phyloP scores from a whole-genome alignment of 2,113 vertebrate species.

The Podarcis raffonei region DNA sequence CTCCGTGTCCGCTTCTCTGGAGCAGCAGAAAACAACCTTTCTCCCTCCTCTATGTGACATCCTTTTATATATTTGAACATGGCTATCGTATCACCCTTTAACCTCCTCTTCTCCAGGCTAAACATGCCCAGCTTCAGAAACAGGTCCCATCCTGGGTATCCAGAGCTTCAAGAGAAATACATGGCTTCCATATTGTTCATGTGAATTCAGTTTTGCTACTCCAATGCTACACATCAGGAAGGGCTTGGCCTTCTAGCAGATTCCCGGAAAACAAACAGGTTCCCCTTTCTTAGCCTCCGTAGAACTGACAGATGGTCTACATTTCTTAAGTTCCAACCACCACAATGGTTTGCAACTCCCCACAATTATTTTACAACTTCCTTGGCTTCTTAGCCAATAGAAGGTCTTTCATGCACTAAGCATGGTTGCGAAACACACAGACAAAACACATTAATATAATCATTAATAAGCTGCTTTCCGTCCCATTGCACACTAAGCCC shows the following conservation, averaged over 20 bases:
- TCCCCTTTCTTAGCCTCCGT: neutral
- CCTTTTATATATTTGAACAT: no score
- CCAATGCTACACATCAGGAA: neutral
- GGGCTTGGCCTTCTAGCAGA: neutral
- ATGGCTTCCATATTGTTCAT: neutral
- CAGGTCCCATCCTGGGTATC: neutral
- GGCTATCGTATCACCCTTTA: no score
- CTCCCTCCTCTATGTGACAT: no score
- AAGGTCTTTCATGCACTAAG: neutral
- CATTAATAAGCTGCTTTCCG: neutral
- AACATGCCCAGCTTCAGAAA: no score
- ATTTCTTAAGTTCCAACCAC: slow-evolving; percentile 34
- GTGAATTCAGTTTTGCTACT: neutral
- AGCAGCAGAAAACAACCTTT: no score
- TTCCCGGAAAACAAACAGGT: neutral
- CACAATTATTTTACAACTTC: slow-evolving; percentile 17
- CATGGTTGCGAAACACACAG: neutral
- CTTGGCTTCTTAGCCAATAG: slow-evolving; percentile 36
- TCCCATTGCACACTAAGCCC: neutral
- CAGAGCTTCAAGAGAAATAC: neutral
- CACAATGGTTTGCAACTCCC: neutral
- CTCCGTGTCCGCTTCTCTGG: no score
- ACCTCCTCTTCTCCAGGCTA: no score
- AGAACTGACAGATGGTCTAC: neutral
- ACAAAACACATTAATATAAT: neutral